phyloP scores from a whole-genome alignment of 35 echinoderm and acorn worm species.

The Diadema setosum region DNA sequence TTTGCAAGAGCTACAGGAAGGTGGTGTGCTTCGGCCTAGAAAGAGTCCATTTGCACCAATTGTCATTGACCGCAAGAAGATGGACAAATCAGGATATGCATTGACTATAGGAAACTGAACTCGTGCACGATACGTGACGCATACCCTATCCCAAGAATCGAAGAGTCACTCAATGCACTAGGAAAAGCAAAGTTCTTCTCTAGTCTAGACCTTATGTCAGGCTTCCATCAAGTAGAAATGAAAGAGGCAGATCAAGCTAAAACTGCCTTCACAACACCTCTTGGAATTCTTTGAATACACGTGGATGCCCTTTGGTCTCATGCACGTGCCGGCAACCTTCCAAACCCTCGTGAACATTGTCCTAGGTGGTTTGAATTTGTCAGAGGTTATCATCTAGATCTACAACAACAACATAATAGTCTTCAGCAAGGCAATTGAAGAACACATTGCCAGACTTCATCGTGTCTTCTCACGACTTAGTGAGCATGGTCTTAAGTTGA shows the following conservation, averaged over 20 bases:
- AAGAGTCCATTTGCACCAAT: conserved; percentile 32
- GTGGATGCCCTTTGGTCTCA: too few species aligned
- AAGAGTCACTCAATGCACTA: too few species aligned
- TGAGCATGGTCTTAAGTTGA: conserved; percentile 15
- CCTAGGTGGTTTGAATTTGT: too few species aligned
- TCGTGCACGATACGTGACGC: conserved; percentile 12
- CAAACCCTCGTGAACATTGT: too few species aligned
- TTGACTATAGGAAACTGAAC: conserved; percentile 64
- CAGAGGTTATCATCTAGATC: too few species aligned
- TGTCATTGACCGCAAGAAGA: too few species aligned
- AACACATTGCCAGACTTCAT: background rate
- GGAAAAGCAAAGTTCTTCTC: conserved; percentile 71
- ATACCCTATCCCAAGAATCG: conserved; percentile 54
- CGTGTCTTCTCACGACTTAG: background rate
- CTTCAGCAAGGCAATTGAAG: background rate
- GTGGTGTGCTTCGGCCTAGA: background rate
- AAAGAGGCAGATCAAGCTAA: conserved; percentile 1
- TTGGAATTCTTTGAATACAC: conserved; percentile 48
- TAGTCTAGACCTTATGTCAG: conserved; percentile 24
- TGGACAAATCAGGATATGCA: conserved; percentile 24
- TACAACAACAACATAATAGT: too few species aligned
- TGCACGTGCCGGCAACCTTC: too few species aligned
- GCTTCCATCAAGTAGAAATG: conserved; percentile 32
- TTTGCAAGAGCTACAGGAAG: background rate
- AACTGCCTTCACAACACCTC: conserved; percentile 29